Conservation (phyloP, 2,888 invertebrate species). For the Idaea dimidiata region DNA sequence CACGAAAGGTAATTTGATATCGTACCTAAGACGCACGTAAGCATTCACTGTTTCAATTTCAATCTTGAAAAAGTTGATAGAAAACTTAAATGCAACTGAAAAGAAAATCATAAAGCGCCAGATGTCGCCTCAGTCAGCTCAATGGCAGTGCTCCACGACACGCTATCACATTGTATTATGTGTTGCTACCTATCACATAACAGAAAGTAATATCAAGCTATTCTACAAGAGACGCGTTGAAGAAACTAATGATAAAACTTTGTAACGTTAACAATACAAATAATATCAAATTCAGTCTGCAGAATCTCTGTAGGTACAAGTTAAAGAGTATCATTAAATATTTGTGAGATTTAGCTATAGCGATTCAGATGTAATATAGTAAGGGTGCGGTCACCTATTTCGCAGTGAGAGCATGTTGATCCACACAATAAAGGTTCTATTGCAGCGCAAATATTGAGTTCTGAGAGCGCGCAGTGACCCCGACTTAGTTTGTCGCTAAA, state of each 20-base stretch:
- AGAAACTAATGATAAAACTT: conserved; percentile 13
- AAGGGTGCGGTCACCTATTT: conserved; percentile 47
- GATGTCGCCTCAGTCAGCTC: conserved; percentile 60
- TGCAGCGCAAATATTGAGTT: conserved; percentile 71
- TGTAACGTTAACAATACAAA: conserved; percentile 13
- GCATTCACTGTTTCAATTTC: conserved; percentile 39
- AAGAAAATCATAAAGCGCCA: conserved; percentile 69
- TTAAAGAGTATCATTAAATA: conserved; percentile 32
- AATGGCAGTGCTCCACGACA: conserved; percentile 44
- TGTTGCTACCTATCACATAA: conserved; percentile 9
- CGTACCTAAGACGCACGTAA: conserved; percentile 35
- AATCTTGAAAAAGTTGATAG: conserved; percentile 37
- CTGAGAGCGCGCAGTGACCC: conserved; percentile 58
- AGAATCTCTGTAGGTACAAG: conserved; percentile 34
- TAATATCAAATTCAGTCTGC: conserved; percentile 19
- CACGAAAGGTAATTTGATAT: conserved; percentile 21
- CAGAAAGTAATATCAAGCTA: conserved; percentile 50
- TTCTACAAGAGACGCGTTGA: conserved; percentile 41
- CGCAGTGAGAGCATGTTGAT: conserved; percentile 54
- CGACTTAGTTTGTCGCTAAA: conserved; percentile 69
- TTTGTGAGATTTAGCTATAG: conserved; percentile 48
- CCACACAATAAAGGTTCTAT: conserved; percentile 71
- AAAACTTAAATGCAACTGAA: conserved; percentile 61
- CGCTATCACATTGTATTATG: conserved; percentile 33
- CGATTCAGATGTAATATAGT: conserved; percentile 34